Conservation (phyloP, 2,113 vertebrate species). For the Mesembrinibis cayennensis region DNA sequence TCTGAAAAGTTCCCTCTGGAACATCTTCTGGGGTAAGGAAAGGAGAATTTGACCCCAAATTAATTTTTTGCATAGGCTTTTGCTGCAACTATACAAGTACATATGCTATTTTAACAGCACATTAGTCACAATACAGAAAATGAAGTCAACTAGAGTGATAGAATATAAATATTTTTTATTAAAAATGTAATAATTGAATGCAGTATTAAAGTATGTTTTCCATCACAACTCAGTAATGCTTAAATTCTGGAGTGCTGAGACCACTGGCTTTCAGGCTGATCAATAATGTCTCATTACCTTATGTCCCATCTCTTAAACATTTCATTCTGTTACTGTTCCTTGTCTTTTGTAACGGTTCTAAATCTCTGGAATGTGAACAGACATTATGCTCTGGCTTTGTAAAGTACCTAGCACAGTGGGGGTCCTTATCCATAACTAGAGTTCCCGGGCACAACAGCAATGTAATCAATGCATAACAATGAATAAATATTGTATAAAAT, state of each 20-base stretch:
- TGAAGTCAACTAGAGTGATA: not conserved
- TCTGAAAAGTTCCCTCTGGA: not conserved
- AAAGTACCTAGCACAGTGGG: not conserved
- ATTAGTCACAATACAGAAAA: not conserved
- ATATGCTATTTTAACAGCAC: not conserved
- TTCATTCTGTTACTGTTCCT: not conserved
- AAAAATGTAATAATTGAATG: not conserved
- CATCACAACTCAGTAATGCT: not conserved
- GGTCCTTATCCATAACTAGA: not conserved
- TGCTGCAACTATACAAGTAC: not conserved
- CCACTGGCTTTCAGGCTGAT: not conserved
- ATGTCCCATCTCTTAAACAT: not conserved
- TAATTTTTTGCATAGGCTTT: not conserved
- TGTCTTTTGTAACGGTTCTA: not conserved
- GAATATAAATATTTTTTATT: not conserved
- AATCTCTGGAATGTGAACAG: not conserved
- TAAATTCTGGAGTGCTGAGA: not conserved
- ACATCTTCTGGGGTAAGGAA: not conserved
- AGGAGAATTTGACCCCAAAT: not conserved
- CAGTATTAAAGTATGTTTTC: not conserved
- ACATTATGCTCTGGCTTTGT: not conserved
- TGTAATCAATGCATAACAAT: not conserved
- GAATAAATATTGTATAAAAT: not conserved
- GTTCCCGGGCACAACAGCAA: rapidly evolving
- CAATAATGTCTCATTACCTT: not conserved